Conservation (phyloP, 2,797 vertebrate genomes). For the Adelosebastes latens region DNA sequence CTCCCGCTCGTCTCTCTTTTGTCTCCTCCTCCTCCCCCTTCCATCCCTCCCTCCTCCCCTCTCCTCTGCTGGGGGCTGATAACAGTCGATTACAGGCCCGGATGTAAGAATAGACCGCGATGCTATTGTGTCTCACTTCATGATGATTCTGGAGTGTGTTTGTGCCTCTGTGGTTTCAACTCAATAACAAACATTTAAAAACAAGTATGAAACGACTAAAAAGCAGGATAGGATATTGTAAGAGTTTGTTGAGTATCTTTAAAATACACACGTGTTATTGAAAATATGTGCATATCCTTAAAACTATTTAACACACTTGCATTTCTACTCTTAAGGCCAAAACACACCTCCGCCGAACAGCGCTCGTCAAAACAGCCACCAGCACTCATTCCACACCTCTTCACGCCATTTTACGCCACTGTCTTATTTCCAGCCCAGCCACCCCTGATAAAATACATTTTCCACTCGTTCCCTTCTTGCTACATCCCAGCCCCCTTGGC, state of each 20-base stretch:
- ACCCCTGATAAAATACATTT: too few species aligned
- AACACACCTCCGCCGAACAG: too few species aligned
- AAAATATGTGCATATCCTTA: not conserved
- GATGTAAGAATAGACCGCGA: slow-evolving; percentile 15
- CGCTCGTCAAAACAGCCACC: too few species aligned
- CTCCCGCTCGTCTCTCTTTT: slow-evolving; percentile 1
- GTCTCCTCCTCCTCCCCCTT: not conserved
- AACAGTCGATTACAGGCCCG: slow-evolving; percentile 35
- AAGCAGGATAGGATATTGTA: not conserved
- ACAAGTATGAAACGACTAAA: not conserved
- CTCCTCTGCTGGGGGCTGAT: slow-evolving; percentile 43
- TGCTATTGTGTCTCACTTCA: slow-evolving; percentile 36
- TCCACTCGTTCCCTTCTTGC: too few species aligned
- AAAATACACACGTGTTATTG: not conserved
- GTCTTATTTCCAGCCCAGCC: too few species aligned
- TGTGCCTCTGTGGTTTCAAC: not conserved
- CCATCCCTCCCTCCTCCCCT: not conserved
- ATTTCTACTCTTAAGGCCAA: too few species aligned
- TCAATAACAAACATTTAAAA: slow-evolving; percentile 3
- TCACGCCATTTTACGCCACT: too few species aligned
- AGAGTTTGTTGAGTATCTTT: not conserved
- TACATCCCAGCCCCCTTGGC: too few species aligned
- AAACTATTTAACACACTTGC: not conserved
- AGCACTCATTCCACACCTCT: too few species aligned
- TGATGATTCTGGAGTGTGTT: slow-evolving; percentile 11